Conservation (phyloP, 2,797 vertebrate species). For the Anguilla marmorata region DNA sequence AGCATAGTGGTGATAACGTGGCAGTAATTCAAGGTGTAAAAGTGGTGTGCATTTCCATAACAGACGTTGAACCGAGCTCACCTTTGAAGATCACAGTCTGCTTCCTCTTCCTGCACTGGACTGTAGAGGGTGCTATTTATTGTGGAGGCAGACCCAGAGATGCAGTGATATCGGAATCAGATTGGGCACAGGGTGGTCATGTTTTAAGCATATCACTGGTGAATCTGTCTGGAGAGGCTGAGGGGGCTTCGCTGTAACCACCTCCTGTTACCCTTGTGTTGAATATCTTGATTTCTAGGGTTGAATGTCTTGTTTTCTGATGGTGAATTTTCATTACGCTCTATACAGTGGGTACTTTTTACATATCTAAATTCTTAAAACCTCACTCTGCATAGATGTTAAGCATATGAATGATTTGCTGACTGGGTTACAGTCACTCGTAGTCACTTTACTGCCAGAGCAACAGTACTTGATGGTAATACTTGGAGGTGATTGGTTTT, state of each 20-base stretch:
- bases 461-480: background rate
- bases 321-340: background rate
- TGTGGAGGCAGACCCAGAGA: background rate
- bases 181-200: background rate
- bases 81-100: background rate
- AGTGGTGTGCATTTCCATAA: background rate
- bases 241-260: background rate
- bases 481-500: background rate
- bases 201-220: background rate
- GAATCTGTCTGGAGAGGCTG: background rate
- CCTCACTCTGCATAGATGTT: background rate
- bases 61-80: background rate
- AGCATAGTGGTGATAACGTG: background rate
- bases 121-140: background rate
- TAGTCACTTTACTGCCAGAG: background rate
- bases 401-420: background rate
- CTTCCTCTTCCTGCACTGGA: background rate
- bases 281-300: background rate
- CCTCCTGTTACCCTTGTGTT: background rate
- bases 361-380: background rate
- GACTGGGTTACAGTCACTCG: background rate
- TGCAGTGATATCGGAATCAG: background rate
- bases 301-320: background rate
- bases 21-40: background rate
- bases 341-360: background rate